These are phyloP conservation scores for Larimichthys crocea DNA, from an alignment of 2,113 vertebrate species.

Conservation along the genomic window DNA sequence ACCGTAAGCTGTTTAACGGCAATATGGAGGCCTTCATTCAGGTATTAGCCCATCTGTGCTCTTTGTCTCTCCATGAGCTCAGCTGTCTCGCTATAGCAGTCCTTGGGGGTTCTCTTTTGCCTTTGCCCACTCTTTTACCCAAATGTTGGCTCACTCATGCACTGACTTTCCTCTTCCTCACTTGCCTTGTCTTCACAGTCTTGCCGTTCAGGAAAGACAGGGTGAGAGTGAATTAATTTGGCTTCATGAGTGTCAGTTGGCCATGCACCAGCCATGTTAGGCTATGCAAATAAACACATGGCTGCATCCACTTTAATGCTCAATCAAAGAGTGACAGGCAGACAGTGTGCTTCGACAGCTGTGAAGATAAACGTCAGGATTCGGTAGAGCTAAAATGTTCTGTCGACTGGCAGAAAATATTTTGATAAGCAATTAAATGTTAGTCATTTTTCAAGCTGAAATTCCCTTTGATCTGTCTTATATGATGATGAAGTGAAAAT, in stretches of 20 bases:
- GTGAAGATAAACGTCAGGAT: neutral
- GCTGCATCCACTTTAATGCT: conserved; percentile 24
- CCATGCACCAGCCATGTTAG: conserved; percentile 26
- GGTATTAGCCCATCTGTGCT: conserved; percentile 86
- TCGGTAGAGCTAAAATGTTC: neutral
- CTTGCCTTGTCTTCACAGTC: conserved; percentile 57
- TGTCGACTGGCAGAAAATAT: neutral
- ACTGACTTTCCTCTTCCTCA: conserved; percentile 72
- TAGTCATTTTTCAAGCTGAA: neutral
- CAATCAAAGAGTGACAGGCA: conserved; percentile 23
- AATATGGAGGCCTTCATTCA: conserved; percentile 98
- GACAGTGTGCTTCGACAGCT: neutral
- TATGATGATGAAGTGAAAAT: neutral
- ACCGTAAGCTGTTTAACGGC: conserved; percentile 97
- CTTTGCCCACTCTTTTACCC: conserved; percentile 66
- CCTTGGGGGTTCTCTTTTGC: conserved; percentile 83
- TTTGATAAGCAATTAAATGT: neutral
- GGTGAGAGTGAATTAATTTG: conserved; percentile 37
- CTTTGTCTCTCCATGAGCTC: conserved; percentile 74
- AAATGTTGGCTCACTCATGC: conserved; percentile 69
- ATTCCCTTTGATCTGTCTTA: neutral
- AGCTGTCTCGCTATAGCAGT: conserved; percentile 82
- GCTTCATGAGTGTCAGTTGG: conserved; percentile 37
- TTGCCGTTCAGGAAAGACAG: conserved; percentile 24
- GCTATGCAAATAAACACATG: conserved; percentile 49